phyloP scores from a whole-genome alignment of 2,888 invertebrate genomes.

The Torymus aiolomorphi region DNA sequence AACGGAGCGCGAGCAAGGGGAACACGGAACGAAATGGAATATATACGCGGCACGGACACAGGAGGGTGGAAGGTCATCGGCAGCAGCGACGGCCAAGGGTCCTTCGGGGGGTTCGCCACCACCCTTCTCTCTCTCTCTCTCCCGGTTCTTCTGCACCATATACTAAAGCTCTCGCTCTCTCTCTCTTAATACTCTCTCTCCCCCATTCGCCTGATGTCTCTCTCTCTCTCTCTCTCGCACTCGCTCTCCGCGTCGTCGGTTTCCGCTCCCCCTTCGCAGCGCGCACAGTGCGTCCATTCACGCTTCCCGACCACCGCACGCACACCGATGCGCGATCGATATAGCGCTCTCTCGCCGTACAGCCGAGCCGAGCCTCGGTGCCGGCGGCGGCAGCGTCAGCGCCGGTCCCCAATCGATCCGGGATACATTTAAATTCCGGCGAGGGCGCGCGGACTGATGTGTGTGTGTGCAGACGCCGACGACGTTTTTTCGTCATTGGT shows the following conservation, averaged over 20 bases:
- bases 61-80: constrained; percentile 66
- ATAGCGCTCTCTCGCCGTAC: too few species aligned
- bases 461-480: too few species aligned
- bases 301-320: neutral
- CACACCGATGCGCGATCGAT: neutral
- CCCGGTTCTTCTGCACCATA: neutral
- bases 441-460: constrained; percentile 20
- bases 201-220: constrained; percentile 48
- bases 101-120: constrained; percentile 72
- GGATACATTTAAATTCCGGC: constrained; percentile 50
- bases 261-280: constrained; percentile 14
- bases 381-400: constrained; percentile 49
- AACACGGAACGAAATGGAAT: constrained; percentile 59
- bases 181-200: constrained; percentile 55
- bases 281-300: constrained; percentile 8
- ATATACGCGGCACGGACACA: constrained; percentile 12
- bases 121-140: constrained; percentile 54
- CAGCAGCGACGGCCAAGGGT: constrained; percentile 63
- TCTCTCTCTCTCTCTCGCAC: constrained; percentile 14
- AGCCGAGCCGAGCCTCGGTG: neutral
- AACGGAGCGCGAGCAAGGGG: neutral
- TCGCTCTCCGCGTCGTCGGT: constrained; percentile 18
- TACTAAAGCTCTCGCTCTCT: too few species aligned
- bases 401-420: constrained; percentile 54
- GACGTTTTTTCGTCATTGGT: too few species aligned